These are phyloP conservation scores for Phrynocephalus versicolor DNA, from an alignment of 2,113 vertebrate species.

Conservation along the genomic window DNA sequence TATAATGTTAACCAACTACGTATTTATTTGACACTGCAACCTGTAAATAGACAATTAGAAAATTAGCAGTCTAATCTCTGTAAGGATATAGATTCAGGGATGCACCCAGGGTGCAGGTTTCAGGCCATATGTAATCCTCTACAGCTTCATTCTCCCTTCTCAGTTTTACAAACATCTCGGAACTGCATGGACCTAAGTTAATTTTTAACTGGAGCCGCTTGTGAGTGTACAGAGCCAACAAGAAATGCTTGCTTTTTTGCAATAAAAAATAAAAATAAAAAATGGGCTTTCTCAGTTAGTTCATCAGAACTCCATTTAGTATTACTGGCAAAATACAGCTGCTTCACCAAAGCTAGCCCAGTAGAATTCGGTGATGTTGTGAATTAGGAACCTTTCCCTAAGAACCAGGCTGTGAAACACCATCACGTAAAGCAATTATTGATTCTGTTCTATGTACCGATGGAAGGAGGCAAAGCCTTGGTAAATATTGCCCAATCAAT, in stretches of 20 bases:
- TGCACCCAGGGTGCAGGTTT: neutral
- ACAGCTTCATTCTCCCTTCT: neutral
- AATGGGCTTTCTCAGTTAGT: neutral
- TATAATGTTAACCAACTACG: too few relatives aligned
- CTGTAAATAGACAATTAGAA: too few relatives aligned
- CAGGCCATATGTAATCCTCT: neutral
- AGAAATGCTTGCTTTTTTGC: neutral
- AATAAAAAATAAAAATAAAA: too few relatives aligned
- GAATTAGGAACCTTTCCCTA: neutral
- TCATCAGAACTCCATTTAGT: neutral
- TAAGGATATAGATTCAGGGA: neutral
- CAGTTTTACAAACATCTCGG: neutral
- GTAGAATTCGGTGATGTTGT: neutral
- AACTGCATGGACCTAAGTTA: neutral
- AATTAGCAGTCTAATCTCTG: too few relatives aligned
- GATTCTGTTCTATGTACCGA: neutral
- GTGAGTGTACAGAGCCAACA: neutral
- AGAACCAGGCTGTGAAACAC: neutral
- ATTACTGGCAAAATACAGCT: neutral
- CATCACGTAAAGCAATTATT: neutral
- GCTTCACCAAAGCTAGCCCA: neutral
- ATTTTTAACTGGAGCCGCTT: too few relatives aligned
- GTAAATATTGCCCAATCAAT: slow-evolving; percentile 22
- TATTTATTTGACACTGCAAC: too few relatives aligned
- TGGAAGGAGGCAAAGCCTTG: neutral